Conservation (phyloP, 2,888 invertebrate species). For the Catocala fraxini region DNA sequence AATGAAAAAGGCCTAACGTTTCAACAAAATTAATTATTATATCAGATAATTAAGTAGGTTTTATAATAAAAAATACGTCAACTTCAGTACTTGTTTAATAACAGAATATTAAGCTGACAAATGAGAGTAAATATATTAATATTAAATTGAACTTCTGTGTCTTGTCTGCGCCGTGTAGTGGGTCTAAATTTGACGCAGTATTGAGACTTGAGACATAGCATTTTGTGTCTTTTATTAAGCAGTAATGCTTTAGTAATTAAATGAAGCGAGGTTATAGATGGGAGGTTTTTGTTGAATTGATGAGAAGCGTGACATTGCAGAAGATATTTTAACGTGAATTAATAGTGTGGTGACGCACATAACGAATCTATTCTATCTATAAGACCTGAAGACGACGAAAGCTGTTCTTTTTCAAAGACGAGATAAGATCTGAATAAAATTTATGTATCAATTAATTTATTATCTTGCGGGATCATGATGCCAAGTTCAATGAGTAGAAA, state of each 20-base stretch:
- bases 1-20: conserved; percentile 3
- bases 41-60: conserved; percentile 1
- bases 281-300: conserved; percentile 9
- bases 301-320: conserved; percentile 10
- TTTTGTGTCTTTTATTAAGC: conserved; percentile 17
- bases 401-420: too few species aligned
- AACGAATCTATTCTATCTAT: too few species aligned
- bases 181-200: conserved; percentile 4
- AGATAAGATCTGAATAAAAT: too few species aligned
- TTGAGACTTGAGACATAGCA: conserved; percentile 5
- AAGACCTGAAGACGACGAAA: too few species aligned
- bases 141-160: conserved; percentile 6
- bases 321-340: conserved; percentile 10
- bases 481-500: too few species aligned
- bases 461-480: too few species aligned
- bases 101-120: too few species aligned
- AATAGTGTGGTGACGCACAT: neutral
- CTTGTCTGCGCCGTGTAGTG: neutral
- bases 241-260: conserved; percentile 20
- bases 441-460: too few species aligned
- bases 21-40: neutral
- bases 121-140: neutral
- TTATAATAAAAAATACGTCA: conserved; percentile 13
- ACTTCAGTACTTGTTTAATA: too few species aligned
- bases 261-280: conserved; percentile 11